Conservation (phyloP, 2,113 vertebrate genomes). For the Gallinago undulata region DNA sequence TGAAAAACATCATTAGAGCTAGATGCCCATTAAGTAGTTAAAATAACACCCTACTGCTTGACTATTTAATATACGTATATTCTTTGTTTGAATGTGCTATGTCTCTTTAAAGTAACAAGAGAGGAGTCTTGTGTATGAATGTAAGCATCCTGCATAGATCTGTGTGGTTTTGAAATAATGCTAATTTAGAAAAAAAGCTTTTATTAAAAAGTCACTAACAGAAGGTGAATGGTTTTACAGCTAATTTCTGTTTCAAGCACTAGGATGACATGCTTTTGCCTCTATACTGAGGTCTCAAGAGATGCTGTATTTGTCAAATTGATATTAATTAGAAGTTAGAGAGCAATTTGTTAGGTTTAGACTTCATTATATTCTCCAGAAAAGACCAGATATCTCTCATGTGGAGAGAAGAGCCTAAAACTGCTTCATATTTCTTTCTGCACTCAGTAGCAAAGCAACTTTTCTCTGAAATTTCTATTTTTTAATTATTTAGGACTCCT, state of each 20-base stretch:
- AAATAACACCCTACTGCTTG: not conserved
- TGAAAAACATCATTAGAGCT: not conserved
- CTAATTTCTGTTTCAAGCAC: not conserved
- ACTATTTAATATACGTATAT: not conserved
- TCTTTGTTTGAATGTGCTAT: not conserved
- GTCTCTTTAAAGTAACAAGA: not conserved
- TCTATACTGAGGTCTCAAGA: not conserved
- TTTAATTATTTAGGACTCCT: not conserved
- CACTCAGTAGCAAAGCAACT: not conserved
- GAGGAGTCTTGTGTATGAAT: not conserved
- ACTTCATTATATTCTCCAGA: not conserved
- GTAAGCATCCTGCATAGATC: not conserved
- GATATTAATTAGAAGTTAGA: constrained; percentile 28
- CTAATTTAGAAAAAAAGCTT: not conserved
- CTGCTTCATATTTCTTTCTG: not conserved
- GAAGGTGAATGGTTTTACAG: not conserved
- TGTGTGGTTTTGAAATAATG: not conserved
- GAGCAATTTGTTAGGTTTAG: not conserved
- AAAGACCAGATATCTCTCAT: not conserved
- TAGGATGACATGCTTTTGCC: not conserved
- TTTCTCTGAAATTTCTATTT: not conserved
- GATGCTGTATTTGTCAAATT: not conserved
- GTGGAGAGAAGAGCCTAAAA: not conserved
- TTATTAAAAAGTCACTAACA: not conserved
- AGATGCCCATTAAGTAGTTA: not conserved